phyloP scores from a whole-genome alignment of 1,140 invertebrate genomes.

The Atta colombica region DNA sequence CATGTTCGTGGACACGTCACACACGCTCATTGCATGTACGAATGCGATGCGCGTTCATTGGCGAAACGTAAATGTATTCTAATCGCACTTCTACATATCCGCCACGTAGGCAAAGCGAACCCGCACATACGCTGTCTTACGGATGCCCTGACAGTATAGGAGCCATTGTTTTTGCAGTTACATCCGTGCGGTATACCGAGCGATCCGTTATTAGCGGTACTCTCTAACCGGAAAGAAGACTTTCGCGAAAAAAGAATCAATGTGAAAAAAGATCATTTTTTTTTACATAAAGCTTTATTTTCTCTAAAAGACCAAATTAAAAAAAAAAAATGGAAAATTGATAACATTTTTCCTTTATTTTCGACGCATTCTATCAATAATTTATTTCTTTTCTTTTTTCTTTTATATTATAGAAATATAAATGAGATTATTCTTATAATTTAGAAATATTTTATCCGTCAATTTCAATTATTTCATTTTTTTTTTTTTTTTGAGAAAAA shows the following conservation, averaged over 20 bases:
- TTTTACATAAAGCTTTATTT: background rate
- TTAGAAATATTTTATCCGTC: background rate
- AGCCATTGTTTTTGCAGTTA: slow-evolving; percentile 64
- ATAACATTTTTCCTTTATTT: background rate
- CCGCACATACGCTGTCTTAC: slow-evolving; percentile 50
- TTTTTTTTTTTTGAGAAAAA: background rate
- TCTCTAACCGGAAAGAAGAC: background rate
- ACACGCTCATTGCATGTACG: background rate
- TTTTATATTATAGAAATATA: background rate
- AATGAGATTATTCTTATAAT: background rate
- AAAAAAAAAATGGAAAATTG: background rate
- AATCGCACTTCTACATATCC: slow-evolving; percentile 39
- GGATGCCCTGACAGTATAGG: slow-evolving; percentile 41
- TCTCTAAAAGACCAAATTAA: background rate
- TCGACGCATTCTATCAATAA: background rate
- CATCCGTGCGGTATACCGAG: background rate
- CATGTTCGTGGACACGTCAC: background rate
- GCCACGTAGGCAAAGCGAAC: slow-evolving; percentile 45
- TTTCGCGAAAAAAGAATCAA: background rate
- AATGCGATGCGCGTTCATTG: background rate
- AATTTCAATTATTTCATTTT: background rate
- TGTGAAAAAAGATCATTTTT: background rate
- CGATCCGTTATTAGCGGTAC: slow-evolving; percentile 10
- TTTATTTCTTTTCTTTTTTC: background rate
- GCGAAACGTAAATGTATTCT: slow-evolving; percentile 29